Evolutionary conservation across 1,140 invertebrate genomes (phyloP).

Genomic region (Lysiphlebus fabarum): DNA sequence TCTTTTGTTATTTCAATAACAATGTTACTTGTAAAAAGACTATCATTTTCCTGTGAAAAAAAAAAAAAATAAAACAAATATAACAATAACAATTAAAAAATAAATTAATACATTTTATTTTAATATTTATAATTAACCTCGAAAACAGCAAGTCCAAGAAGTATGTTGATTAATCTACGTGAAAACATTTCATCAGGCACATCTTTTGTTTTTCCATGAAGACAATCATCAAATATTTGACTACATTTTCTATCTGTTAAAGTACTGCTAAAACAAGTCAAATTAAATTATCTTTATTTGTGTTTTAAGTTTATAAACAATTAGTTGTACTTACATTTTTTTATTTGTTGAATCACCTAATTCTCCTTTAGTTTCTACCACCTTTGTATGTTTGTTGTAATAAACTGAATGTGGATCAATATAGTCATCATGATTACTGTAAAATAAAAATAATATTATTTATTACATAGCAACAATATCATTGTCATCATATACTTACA

Average conservation of each 20-base stretch:
- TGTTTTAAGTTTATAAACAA: background rate
- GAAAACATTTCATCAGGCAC: constrained; percentile 34
- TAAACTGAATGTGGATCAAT: constrained; percentile 39
- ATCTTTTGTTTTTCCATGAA: constrained; percentile 9
- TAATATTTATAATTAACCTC: constrained; percentile 30
- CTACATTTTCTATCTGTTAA: constrained; percentile 3
- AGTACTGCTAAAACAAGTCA: background rate
- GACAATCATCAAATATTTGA: constrained; percentile 21
- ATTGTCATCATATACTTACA: background rate
- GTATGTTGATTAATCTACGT: constrained; percentile 35
- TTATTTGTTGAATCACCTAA: background rate
- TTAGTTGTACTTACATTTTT: constrained; percentile 11
- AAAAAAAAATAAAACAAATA: constrained; percentile 2
- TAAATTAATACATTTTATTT: constrained; percentile 4
- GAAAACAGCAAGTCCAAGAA: constrained; percentile 33
- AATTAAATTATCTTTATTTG: background rate
- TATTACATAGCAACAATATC: too few relatives aligned
- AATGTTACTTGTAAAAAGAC: constrained; percentile 30
- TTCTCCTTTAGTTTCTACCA: background rate
- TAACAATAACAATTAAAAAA: constrained; percentile 2
- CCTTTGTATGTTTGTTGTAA: constrained; percentile 28
- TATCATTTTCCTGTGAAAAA: constrained; percentile 29
- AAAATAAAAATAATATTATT: background rate
- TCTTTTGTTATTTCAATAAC: constrained; percentile 30
- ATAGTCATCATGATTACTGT: constrained; percentile 12